Conservation (phyloP, 1,140 invertebrate species). For the Drosophila malerkotliana region DNA sequence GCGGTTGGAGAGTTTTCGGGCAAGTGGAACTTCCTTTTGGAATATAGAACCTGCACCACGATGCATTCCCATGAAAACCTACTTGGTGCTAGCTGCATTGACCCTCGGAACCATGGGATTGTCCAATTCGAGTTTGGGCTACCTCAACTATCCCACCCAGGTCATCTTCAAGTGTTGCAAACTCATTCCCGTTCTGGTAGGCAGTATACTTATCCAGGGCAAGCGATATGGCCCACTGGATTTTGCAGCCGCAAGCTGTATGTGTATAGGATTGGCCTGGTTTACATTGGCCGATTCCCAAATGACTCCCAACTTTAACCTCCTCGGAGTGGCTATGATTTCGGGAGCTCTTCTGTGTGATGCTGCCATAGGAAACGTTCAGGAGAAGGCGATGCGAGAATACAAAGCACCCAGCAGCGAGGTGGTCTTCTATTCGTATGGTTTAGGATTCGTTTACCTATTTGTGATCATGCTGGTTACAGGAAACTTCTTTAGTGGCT, state of each 20-base stretch:
- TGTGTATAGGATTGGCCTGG: slow-evolving; percentile 96
- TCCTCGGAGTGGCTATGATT: slow-evolving; percentile 93
- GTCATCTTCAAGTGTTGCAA: slow-evolving; percentile 99
- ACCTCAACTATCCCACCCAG: slow-evolving; percentile 97
- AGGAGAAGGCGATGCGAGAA: slow-evolving; percentile 96
- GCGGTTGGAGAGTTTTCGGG: slow-evolving; percentile 85
- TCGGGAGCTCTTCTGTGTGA: slow-evolving; percentile 94
- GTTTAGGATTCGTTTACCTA: slow-evolving; percentile 94
- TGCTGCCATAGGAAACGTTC: slow-evolving; percentile 97
- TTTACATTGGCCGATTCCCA: slow-evolving; percentile 97
- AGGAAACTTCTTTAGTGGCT: slow-evolving; percentile 90
- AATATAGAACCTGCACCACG: slow-evolving; percentile 86
- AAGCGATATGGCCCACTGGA: slow-evolving; percentile 94
- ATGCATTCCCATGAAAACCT: slow-evolving; percentile 92
- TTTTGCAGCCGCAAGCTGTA: slow-evolving; percentile 92
- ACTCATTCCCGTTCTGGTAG: slow-evolving; percentile 96
- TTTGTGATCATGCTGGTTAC: slow-evolving; percentile 89
- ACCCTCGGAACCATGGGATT: slow-evolving; percentile 98
- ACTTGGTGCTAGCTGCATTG: slow-evolving; percentile 92
- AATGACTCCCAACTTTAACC: slow-evolving; percentile 94
- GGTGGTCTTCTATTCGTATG: slow-evolving; percentile 97
- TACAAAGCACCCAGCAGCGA: slow-evolving; percentile 93
- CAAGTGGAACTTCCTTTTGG: slow-evolving; percentile 46
- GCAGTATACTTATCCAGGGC: slow-evolving; percentile 95
- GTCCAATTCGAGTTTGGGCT: slow-evolving; percentile 97